phyloP scores from a whole-genome alignment of 2,888 invertebrate species.

The Pollenia griseotomentosa region DNA sequence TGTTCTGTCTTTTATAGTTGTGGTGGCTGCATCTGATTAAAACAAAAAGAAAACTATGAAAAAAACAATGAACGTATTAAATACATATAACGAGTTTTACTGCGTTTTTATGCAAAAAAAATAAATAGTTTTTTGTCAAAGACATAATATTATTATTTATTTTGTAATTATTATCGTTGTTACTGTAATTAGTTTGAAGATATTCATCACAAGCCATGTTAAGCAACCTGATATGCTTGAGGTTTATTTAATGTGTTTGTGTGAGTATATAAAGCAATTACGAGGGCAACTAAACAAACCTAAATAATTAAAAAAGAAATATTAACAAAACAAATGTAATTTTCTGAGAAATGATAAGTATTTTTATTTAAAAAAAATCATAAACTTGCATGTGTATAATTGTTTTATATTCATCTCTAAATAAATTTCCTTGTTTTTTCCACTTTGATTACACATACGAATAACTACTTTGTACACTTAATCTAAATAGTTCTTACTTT shows the following conservation, averaged over 20 bases:
- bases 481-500: too few species aligned
- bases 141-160: neutral
- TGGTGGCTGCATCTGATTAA: constrained; percentile 21
- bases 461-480: too few species aligned
- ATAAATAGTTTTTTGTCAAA: neutral
- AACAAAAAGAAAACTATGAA: neutral
- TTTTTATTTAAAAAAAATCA: too few species aligned
- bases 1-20: neutral
- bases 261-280: neutral
- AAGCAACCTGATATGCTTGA: constrained; percentile 1
- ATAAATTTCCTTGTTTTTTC: too few species aligned
- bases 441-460: too few species aligned
- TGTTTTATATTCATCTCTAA: too few species aligned
- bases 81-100: constrained; percentile 37
- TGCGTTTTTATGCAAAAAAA: constrained; percentile 46
- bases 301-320: neutral
- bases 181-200: constrained; percentile 20
- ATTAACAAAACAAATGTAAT: too few species aligned
- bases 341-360: too few species aligned
- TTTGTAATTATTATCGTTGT: neutral
- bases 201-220: constrained; percentile 47
- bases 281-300: neutral
- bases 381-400: too few species aligned
- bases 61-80: neutral
- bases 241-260: neutral